These are phyloP conservation scores for Sclerurus mexicanus DNA, from an alignment of 2,113 vertebrate genomes.

Conservation along the genomic window DNA sequence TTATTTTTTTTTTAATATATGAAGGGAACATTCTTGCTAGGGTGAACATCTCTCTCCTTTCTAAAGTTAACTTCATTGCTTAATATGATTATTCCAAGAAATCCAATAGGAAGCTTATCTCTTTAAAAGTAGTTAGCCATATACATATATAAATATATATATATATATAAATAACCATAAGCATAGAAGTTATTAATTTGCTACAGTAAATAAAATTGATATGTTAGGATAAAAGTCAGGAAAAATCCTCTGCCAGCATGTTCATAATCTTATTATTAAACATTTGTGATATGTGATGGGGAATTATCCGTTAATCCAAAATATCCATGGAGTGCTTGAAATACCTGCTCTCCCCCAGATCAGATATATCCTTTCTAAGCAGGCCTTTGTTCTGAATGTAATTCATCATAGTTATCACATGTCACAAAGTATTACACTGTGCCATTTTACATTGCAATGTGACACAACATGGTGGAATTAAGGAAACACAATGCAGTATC, in stretches of 20 bases:
- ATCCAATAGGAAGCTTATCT: constrained; percentile 27
- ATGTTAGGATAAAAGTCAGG: background rate
- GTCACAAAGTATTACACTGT: constrained; percentile 73
- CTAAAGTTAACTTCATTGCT: background rate
- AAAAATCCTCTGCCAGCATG: constrained; percentile 1
- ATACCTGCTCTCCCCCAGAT: constrained; percentile 35
- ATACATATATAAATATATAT: background rate
- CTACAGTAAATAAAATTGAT: constrained; percentile 41
- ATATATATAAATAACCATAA: background rate
- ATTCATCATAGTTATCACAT: constrained; percentile 80
- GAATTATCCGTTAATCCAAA: constrained; percentile 28
- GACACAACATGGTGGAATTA: constrained; percentile 79
- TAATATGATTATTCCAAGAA: constrained; percentile 26
- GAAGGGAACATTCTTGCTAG: background rate
- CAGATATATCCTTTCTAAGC: constrained; percentile 64
- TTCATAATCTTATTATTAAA: constrained; percentile 58
- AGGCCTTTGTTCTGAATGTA: constrained; percentile 63
- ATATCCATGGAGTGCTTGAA: constrained; percentile 3
- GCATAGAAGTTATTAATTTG: constrained; percentile 2
- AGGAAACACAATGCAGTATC: constrained; percentile 63
- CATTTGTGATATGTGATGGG: constrained; percentile 5
- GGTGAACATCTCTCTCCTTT: background rate
- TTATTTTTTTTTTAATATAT: no score
- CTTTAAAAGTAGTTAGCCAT: constrained; percentile 7
- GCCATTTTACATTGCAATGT: constrained; percentile 72